phyloP scores from a whole-genome alignment of 2,888 invertebrate genomes.

The Melanostoma mellinum region DNA sequence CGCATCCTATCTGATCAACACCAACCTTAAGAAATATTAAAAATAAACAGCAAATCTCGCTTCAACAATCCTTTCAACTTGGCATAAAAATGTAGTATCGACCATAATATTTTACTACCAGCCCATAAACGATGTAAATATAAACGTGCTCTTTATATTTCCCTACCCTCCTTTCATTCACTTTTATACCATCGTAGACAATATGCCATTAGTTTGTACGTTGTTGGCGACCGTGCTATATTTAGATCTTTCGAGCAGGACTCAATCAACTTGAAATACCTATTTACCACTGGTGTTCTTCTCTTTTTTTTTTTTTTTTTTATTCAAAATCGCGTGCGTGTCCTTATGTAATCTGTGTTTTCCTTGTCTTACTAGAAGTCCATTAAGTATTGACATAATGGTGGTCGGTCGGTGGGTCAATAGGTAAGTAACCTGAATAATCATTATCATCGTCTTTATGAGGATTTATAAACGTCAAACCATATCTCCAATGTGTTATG shows the following conservation, averaged over 20 bases:
- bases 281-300: not conserved
- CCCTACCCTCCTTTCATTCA: not conserved
- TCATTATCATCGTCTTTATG: constrained; percentile 12
- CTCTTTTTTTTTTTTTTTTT: constrained; percentile 17
- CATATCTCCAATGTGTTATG: too few species aligned
- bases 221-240: not conserved
- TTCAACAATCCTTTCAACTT: not conserved
- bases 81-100: not conserved
- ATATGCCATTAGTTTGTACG: constrained; percentile 11
- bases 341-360: constrained; percentile 11
- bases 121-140: constrained; percentile 13
- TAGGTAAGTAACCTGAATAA: constrained; percentile 14
- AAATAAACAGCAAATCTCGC: constrained; percentile 1
- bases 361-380: not conserved
- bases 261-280: not conserved
- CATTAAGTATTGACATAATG: constrained; percentile 7
- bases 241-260: constrained; percentile 21
- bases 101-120: constrained; percentile 16
- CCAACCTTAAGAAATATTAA: too few species aligned
- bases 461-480: not conserved
- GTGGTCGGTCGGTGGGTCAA: not conserved
- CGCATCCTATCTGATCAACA: too few species aligned
- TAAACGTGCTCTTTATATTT: constrained; percentile 16
- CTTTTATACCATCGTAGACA: not conserved
- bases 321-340: constrained; percentile 29